Evolutionary conservation across 2,888 invertebrate genomes (phyloP), one percentile per base, ranked within the genome.

Genomic region (Ctenicera cuprea): DNA sequence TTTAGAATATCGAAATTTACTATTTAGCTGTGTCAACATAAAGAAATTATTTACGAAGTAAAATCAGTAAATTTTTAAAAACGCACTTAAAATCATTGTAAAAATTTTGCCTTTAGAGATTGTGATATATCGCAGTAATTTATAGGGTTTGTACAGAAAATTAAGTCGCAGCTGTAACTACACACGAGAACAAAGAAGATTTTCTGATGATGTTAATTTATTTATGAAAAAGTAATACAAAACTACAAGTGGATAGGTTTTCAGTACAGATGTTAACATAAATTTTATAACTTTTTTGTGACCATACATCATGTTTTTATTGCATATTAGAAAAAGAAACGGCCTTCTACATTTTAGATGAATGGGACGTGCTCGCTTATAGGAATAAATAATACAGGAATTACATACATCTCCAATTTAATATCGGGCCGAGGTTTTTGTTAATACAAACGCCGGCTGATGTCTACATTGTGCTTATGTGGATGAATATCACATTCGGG

Each of bases 281-380:
- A 41, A 43, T 43, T 63, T 63, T 63, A 63, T 26, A 63, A 45
- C 26, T 14, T 63, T 59, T 63, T 63, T 45, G 45, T 63, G 45
- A 14, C 45, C 16, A 22, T 38, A 22, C 22, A 45, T 63, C 62
- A 63, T 63, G 26, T 63, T 45, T 33, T 63, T 63, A 45, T 45
- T 12, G 62, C 43, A 45, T 45, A 45, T 33, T 16, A 45, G 16
- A 63, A 52, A 52, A 52, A 63, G n/a, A 12, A 18, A 63, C 14
- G n/a, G 7, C 41, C n/a, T 38, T 37, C 38, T 59, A 18, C 14
- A 59, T 59, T 59, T 59, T 38, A 59, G 18, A 59, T 38, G 20
- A 11, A 26, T 22, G n/a, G 14, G 22, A 54, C 16, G 5, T 9
- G 30, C 33, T 8, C 33, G 22, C 7, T 33, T 30, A 33, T 30